phyloP scores from a whole-genome alignment of 2,113 vertebrate species.

The Hypocryptadius cinnamomeus region DNA sequence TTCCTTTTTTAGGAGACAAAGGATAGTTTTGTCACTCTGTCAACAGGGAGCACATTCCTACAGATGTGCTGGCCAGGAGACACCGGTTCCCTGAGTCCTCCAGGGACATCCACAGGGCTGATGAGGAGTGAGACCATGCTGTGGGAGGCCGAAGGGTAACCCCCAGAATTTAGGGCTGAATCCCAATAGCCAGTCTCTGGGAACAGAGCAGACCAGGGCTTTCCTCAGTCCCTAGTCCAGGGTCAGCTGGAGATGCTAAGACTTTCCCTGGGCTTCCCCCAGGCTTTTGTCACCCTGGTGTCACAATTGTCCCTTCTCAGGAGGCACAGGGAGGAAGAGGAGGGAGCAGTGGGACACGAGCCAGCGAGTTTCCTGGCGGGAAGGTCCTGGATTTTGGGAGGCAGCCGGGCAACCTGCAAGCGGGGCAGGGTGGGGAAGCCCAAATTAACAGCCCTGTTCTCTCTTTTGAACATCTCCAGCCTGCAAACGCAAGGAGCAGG shows the following conservation, averaged over 20 bases:
- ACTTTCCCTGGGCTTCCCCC: neutral
- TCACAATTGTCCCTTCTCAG: neutral
- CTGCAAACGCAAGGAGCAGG: conserved; percentile 97
- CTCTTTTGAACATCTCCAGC: conserved; percentile 66
- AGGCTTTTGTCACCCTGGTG: neutral
- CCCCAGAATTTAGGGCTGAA: neutral
- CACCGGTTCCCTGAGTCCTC: accelerated
- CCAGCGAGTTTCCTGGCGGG: neutral
- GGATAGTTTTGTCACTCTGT: no score
- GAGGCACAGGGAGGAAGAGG: neutral
- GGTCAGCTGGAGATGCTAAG: neutral
- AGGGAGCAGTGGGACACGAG: neutral
- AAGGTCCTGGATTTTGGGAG: neutral
- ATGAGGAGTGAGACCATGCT: neutral
- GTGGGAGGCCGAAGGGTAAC: neutral
- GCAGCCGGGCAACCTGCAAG: neutral
- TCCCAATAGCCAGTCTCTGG: neutral
- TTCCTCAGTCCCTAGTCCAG: neutral
- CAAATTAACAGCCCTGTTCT: neutral
- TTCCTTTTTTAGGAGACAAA: no score
- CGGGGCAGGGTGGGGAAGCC: neutral
- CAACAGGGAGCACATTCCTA: no score
- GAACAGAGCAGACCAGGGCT: neutral
- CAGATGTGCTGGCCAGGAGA: neutral
- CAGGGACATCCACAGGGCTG: neutral